Conservation (phyloP, 1,140 invertebrate genomes). For the Campoletis sonorensis region DNA sequence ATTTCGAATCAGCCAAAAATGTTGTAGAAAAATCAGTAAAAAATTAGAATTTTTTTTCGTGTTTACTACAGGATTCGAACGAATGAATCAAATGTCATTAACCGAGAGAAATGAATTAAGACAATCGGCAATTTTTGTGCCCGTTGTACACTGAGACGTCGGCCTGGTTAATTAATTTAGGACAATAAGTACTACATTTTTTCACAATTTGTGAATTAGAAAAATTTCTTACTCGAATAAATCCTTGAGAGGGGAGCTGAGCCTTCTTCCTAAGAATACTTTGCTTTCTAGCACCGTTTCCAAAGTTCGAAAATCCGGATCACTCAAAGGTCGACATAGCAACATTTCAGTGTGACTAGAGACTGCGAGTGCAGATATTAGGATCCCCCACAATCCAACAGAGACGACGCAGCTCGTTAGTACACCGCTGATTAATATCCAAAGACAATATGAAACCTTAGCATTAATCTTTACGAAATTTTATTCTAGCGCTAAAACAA, state of each 20-base stretch:
- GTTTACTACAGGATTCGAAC: too few species aligned
- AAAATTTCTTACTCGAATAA: constrained; percentile 64
- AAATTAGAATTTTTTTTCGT: too few species aligned
- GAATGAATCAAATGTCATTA: too few species aligned
- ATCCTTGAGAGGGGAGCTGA: constrained; percentile 67
- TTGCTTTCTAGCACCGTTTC: constrained; percentile 69
- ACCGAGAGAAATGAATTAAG: background rate
- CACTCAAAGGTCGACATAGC: constrained; percentile 69
- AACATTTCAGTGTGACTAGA: constrained; percentile 70
- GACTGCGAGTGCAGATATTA: constrained; percentile 62
- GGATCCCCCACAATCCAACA: constrained; percentile 67
- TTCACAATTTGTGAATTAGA: background rate
- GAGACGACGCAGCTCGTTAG: constrained; percentile 68
- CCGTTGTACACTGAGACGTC: too few species aligned
- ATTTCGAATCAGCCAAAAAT: too few species aligned
- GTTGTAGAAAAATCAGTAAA: background rate
- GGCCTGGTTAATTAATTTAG: too few species aligned
- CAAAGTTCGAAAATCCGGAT: constrained; percentile 68
- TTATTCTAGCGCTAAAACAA: too few species aligned
- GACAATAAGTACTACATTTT: background rate
- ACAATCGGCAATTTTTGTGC: background rate
- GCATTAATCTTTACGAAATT: too few species aligned
- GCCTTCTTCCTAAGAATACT: constrained; percentile 65
- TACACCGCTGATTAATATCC: constrained; percentile 66
- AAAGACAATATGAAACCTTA: too few species aligned